These are phyloP conservation scores for Eulemur albifrons DNA, from an alignment of 2,797 vertebrate species.

Conservation along the genomic window DNA sequence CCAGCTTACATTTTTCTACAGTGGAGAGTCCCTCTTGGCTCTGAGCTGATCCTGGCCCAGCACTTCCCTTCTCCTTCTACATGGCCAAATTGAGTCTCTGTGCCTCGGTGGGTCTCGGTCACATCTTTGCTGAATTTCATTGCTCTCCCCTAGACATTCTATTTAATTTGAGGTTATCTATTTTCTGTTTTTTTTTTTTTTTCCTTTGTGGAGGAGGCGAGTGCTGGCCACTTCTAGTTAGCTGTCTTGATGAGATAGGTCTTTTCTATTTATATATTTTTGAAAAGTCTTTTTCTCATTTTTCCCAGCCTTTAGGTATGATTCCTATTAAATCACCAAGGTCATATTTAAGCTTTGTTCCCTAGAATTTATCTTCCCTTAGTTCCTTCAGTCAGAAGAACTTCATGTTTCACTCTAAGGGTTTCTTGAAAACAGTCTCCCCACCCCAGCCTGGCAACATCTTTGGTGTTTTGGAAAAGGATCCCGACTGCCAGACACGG, in stretches of 20 bases:
- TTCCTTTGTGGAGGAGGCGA: neutral
- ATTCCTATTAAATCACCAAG: neutral
- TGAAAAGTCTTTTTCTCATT: neutral
- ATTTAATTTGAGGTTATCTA: neutral
- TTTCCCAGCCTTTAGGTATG: neutral
- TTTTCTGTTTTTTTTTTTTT: neutral
- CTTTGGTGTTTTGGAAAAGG: conserved; percentile 89
- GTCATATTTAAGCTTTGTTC: conserved; percentile 14
- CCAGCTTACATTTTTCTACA: neutral
- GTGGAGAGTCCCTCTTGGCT: neutral
- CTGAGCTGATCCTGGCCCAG: neutral
- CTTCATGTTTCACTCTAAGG: conserved; percentile 90
- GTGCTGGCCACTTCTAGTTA: neutral
- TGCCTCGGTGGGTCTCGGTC: neutral
- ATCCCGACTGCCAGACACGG: conserved; percentile 93
- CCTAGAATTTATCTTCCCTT: conserved; percentile 19
- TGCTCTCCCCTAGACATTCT: neutral
- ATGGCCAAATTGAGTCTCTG: neutral
- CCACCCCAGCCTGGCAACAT: conserved; percentile 87
- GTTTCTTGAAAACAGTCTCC: conserved; percentile 92
- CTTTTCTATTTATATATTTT: conserved; percentile 34
- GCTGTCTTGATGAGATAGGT: neutral
- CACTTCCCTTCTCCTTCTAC: neutral
- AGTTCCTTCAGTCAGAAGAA: conserved; percentile 91
- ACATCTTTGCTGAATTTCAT: neutral